phyloP scores from a whole-genome alignment of 2,888 invertebrate genomes.

The Fragum whitleyi region DNA sequence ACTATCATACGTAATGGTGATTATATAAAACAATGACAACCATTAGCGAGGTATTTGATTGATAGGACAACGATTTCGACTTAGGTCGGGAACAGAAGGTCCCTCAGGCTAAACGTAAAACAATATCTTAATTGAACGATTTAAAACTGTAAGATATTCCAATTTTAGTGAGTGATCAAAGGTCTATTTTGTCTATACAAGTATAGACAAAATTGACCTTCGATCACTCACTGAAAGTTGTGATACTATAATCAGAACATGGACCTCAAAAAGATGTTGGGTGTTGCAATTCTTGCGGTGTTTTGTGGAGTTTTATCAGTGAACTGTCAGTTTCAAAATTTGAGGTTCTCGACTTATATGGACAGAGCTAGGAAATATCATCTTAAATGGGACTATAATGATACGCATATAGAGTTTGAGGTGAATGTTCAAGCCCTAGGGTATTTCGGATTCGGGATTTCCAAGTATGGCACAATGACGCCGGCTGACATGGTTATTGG shows the following conservation, averaged over 20 bases:
- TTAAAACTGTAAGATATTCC: too few species aligned
- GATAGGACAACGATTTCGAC: background rate
- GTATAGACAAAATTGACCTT: too few species aligned
- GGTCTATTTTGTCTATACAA: too few species aligned
- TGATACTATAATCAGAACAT: too few species aligned
- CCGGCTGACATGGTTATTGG: conserved; percentile 95
- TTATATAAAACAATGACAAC: conserved; percentile 12
- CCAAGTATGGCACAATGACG: conserved; percentile 91
- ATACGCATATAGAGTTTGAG: conserved; percentile 69
- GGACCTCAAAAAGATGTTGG: background rate
- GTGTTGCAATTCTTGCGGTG: background rate
- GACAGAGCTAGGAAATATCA: conserved; percentile 62
- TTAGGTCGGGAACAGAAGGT: background rate
- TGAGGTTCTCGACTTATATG: conserved; percentile 30
- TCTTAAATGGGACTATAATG: conserved; percentile 71
- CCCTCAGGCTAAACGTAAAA: background rate
- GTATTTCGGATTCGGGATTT: conserved; percentile 95
- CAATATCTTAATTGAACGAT: background rate
- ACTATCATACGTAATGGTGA: background rate
- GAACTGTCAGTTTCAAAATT: background rate
- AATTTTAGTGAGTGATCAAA: too few species aligned
- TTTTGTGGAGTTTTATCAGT: background rate
- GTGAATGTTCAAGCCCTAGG: conserved; percentile 86
- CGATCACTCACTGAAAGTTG: too few species aligned
- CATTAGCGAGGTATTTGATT: background rate